A percentile compares a stretch with the other conserved stretches of the same genome.
Conservation (phyloP, 2,888 invertebrate genomes). For the Macaria liturata region DNA sequence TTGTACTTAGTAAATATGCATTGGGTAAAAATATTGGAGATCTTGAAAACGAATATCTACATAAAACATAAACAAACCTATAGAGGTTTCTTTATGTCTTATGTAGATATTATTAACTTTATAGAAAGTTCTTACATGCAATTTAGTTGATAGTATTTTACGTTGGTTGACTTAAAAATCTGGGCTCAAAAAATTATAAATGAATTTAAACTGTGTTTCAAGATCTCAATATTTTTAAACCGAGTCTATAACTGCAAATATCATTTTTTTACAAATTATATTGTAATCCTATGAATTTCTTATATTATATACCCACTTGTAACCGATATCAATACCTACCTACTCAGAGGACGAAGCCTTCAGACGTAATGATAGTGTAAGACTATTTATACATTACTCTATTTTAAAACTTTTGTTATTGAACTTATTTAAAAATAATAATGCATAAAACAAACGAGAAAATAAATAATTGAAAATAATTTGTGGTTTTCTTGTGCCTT, state of each 20-base stretch:
- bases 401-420: conserved; percentile 78
- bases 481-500: conserved; percentile 42
- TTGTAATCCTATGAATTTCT: conserved; percentile 23
- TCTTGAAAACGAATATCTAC: no score
- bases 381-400: conserved; percentile 77
- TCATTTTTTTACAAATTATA: conserved; percentile 14
- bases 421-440: conserved; percentile 79
- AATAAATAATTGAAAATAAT: conserved; percentile 72
- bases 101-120: no score
- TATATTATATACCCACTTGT: conserved; percentile 29
- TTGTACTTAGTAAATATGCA: conserved; percentile 76
- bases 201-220: neutral
- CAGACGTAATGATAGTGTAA: conserved; percentile 76
- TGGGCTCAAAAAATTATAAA: no score
- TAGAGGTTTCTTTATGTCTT: no score
- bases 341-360: conserved; percentile 64
- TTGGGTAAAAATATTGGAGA: conserved; percentile 36
- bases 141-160: no score
- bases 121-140: no score
- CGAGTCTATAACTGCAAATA: conserved; percentile 17
- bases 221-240: conserved; percentile 28
- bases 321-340: conserved; percentile 43
- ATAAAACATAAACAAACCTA: no score
- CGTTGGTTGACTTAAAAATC: no score
- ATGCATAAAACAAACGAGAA: conserved; percentile 79